Percentiles rank a stretch among this genome's conserved stretches.
These are phyloP conservation scores for Eremobia ochroleuca DNA, from an alignment of 2,888 invertebrate species.

Conservation along the genomic window DNA sequence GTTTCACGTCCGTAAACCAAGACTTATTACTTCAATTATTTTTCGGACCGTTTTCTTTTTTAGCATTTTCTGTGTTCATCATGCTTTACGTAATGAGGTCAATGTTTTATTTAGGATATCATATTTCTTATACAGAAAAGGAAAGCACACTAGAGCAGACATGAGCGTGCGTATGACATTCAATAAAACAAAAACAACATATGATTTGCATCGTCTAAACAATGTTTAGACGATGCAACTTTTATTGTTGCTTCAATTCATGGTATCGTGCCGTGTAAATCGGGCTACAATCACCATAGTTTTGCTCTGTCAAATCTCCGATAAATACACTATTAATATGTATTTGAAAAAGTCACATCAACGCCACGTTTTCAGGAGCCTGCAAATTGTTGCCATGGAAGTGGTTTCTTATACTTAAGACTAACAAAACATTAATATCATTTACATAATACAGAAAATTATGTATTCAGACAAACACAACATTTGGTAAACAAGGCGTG, in stretches of 20 bases:
- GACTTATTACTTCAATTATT: conserved; percentile 56
- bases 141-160: too few relatives aligned
- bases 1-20: conserved; percentile 47
- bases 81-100: conserved; percentile 25
- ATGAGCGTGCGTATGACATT: not conserved
- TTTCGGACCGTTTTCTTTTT: conserved; percentile 22
- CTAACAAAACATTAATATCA: not conserved
- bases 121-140: not conserved
- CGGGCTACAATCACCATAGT: too few relatives aligned
- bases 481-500: too few relatives aligned
- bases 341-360: not conserved
- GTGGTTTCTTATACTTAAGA: not conserved
- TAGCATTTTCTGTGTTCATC: conserved; percentile 37
- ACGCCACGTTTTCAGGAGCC: not conserved
- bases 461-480: not conserved
- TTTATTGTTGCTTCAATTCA: not conserved
- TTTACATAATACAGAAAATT: not conserved
- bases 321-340: not conserved
- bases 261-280: not conserved
- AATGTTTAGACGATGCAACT: not conserved
- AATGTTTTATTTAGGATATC: not conserved
- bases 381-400: not conserved
- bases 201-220: not conserved
- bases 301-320: not conserved
- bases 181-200: not conserved